Evolutionary conservation across 1,140 invertebrate genomes (phyloP).

Genomic region (Augochlora pura): DNA sequence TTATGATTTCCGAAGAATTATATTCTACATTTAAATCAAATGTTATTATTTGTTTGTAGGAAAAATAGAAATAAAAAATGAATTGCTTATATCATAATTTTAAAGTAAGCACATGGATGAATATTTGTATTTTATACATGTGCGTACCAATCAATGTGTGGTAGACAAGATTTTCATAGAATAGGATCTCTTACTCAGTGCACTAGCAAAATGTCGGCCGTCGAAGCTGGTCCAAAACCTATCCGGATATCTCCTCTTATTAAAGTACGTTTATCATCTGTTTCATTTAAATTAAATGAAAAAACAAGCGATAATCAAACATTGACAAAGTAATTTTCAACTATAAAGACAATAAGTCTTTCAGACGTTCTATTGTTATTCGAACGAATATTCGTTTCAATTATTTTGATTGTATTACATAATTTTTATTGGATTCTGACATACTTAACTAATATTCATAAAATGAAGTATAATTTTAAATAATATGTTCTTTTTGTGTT

Average conservation of each 20-base stretch:
- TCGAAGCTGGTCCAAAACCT: conserved; percentile 76
- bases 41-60: too few relatives aligned
- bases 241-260: conserved; percentile 87
- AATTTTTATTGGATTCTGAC: conserved; percentile 56
- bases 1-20: too few relatives aligned
- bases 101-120: too few relatives aligned
- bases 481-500: conserved; percentile 42
- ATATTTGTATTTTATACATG: too few relatives aligned
- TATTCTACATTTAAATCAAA: too few relatives aligned
- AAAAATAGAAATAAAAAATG: too few relatives aligned
- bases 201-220: conserved; percentile 72
- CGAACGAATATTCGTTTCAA: background rate
- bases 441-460: background rate
- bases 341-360: background rate
- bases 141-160: background rate
- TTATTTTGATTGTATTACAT: conserved; percentile 50
- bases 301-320: background rate
- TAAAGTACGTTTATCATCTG: conserved; percentile 80
- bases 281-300: background rate
- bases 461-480: conserved; percentile 13
- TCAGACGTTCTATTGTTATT: background rate
- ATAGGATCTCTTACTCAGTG: too few relatives aligned
- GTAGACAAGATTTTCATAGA: background rate
- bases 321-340: background rate
- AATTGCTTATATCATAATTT: too few relatives aligned